Evolutionary conservation across 1,140 invertebrate genomes (phyloP).

Genomic region (Oncopodura yosiiana): DNA sequence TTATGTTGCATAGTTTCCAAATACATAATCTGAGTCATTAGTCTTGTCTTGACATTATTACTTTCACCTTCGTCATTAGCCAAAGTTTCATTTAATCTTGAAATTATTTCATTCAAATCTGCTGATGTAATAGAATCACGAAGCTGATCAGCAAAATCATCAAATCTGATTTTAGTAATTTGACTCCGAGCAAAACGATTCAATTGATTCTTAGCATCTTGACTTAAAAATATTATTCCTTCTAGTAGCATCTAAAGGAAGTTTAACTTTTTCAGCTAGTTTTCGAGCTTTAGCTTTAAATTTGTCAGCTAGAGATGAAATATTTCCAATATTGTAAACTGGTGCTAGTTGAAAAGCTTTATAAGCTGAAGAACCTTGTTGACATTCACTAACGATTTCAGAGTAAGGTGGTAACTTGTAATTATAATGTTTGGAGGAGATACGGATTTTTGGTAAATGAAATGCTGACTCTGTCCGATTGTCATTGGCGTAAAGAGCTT

Average conservation of each 20-base stretch:
- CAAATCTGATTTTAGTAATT: slow-evolving; percentile 26
- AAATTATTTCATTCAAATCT: slow-evolving; percentile 28
- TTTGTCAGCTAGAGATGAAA: slow-evolving; percentile 14
- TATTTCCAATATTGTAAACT: slow-evolving; percentile 23
- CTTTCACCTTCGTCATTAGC: slow-evolving; percentile 12
- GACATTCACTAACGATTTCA: slow-evolving; percentile 18
- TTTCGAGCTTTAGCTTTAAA: slow-evolving; percentile 18
- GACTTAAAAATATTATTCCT: slow-evolving; percentile 24
- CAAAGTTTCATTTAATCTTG: slow-evolving; percentile 17
- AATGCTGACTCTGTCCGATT: slow-evolving; percentile 27
- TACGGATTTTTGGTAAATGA: slow-evolving; percentile 16
- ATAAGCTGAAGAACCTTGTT: slow-evolving; percentile 18
- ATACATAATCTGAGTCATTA: slow-evolving; percentile 19
- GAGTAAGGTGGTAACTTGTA: slow-evolving; percentile 24
- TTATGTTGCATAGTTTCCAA: slow-evolving; percentile 18
- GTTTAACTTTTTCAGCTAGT: slow-evolving; percentile 16
- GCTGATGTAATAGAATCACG: slow-evolving; percentile 18
- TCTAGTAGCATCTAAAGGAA: slow-evolving; percentile 24
- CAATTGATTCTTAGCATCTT: slow-evolving; percentile 23
- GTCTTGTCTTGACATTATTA: slow-evolving; percentile 8
- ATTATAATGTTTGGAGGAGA: slow-evolving; percentile 17
- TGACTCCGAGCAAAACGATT: slow-evolving; percentile 16
- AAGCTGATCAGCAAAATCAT: slow-evolving; percentile 23
- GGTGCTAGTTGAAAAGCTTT: slow-evolving; percentile 19
- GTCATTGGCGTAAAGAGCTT: slow-evolving; percentile 22